phyloP scores from a whole-genome alignment of 2,888 invertebrate species.

The Megamerina dolium region DNA sequence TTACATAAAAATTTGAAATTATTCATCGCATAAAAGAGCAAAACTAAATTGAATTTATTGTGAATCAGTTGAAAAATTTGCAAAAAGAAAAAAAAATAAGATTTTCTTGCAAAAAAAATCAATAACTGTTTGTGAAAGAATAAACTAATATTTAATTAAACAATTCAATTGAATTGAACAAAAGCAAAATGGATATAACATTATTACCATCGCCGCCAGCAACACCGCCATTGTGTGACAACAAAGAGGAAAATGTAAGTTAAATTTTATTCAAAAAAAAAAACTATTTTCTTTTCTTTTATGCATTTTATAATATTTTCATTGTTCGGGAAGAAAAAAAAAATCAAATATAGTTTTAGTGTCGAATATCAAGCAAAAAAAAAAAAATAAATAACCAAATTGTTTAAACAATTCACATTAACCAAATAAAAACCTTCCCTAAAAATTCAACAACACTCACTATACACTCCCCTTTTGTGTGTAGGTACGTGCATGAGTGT shows the following conservation, averaged over 20 bases:
- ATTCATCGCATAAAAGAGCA: constrained; percentile 15
- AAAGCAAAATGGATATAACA: constrained; percentile 42
- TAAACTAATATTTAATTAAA: constrained; percentile 13
- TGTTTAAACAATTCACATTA: background rate
- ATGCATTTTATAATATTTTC: constrained; percentile 3
- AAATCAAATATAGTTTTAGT: constrained; percentile 1
- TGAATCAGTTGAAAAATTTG: constrained; percentile 1
- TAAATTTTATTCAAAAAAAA: constrained; percentile 6
- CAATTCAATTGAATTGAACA: no score
- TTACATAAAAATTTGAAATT: constrained; percentile 15
- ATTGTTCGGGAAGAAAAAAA: background rate
- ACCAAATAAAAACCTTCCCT: background rate
- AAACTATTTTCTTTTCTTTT: background rate
- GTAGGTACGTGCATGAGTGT: background rate
- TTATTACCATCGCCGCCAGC: constrained; percentile 62
- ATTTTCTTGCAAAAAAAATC: background rate
- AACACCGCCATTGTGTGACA: constrained; percentile 62
- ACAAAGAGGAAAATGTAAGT: constrained; percentile 46
- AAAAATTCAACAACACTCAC: background rate
- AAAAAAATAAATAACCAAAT: background rate
- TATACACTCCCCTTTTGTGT: background rate
- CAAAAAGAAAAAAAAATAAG: constrained; percentile 3
- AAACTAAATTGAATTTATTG: constrained; percentile 12
- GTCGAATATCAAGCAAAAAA: background rate
- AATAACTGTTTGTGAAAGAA: constrained; percentile 19